Evolutionary conservation across 2,113 vertebrate species (phyloP).

Genomic region (Limanda limanda): DNA sequence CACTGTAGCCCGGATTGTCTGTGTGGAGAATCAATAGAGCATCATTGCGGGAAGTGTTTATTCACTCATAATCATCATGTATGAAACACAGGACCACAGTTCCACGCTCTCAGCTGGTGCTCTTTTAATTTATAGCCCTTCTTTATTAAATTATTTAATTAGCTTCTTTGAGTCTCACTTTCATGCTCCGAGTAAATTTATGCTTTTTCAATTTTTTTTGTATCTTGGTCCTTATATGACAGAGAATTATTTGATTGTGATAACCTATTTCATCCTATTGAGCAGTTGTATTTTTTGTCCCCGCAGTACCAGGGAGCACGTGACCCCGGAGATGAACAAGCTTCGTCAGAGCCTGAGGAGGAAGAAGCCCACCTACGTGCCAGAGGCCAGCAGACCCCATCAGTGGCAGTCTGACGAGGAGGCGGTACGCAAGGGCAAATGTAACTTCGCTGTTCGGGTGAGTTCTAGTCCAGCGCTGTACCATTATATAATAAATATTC

Average conservation of each 20-base stretch:
- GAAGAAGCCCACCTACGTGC: slow-evolving; percentile 91
- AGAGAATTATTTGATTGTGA: not conserved
- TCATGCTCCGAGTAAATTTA: not conserved
- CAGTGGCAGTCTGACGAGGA: slow-evolving; percentile 95
- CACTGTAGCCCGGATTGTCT: not conserved
- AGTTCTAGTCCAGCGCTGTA: not conserved
- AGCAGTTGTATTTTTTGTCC: not conserved
- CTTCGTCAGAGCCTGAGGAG: slow-evolving; percentile 92
- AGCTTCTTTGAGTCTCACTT: not conserved
- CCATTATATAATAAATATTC: too few species aligned
- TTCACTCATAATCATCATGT: slow-evolving; percentile 12
- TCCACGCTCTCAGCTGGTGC: slow-evolving; percentile 13
- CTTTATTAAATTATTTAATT: slow-evolving; percentile 10
- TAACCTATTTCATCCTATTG: too few species aligned
- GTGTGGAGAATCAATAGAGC: slow-evolving; percentile 43
- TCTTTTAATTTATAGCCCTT: slow-evolving; percentile 25
- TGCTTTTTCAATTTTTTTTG: not conserved
- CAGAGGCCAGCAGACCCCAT: slow-evolving; percentile 91
- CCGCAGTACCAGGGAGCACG: slow-evolving; percentile 81
- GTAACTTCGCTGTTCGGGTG: slow-evolving; percentile 91
- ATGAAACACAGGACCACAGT: slow-evolving; percentile 2
- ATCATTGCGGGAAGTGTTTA: slow-evolving; percentile 10
- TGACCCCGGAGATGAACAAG: slow-evolving; percentile 94
- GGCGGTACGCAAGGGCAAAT: slow-evolving; percentile 91
- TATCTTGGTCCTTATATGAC: too few species aligned